Evolutionary conservation across 2,113 vertebrate species (phyloP).

Genomic region (Macrotus californicus): DNA sequence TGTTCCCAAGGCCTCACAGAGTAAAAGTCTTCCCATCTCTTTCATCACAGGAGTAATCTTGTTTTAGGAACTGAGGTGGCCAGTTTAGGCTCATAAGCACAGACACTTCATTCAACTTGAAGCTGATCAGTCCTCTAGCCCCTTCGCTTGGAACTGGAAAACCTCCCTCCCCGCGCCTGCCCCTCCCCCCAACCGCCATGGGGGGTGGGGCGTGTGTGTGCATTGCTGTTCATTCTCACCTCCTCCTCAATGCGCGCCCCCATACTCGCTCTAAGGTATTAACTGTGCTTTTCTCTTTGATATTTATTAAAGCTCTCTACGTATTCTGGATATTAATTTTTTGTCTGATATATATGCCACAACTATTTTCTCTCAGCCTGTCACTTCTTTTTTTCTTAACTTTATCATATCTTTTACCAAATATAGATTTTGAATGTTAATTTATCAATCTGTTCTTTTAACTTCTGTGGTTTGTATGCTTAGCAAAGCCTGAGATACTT

Average conservation of each 20-base stretch:
- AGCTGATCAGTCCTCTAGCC: not conserved
- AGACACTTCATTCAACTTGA: not conserved
- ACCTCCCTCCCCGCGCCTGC: fast-evolving
- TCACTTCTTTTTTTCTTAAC: constrained; percentile 30
- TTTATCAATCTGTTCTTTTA: constrained; percentile 71
- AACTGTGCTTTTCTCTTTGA: not conserved
- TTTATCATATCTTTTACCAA: constrained; percentile 53
- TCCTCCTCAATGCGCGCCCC: fast-evolving
- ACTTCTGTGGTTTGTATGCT: constrained; percentile 53
- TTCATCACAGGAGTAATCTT: not conserved
- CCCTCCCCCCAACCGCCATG: fast-evolving
- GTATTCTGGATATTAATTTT: not conserved
- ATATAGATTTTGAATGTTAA: constrained; percentile 64
- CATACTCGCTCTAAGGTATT: not conserved
- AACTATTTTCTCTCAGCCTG: constrained; percentile 45
- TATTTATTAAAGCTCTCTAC: not conserved
- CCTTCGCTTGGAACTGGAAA: not conserved
- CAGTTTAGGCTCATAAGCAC: not conserved
- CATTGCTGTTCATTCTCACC: too few relatives aligned
- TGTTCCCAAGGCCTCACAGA: not conserved
- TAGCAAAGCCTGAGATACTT: constrained; percentile 46
- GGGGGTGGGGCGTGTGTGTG: fast-evolving
- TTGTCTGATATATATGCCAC: not conserved
- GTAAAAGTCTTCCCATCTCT: not conserved
- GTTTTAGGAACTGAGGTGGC: not conserved